Evolutionary conservation across 53 echinoderm and acorn worm species (phyloP), one percentile per base, ranked within the genome.

Genomic region (Pentamera pediparva): DNA sequence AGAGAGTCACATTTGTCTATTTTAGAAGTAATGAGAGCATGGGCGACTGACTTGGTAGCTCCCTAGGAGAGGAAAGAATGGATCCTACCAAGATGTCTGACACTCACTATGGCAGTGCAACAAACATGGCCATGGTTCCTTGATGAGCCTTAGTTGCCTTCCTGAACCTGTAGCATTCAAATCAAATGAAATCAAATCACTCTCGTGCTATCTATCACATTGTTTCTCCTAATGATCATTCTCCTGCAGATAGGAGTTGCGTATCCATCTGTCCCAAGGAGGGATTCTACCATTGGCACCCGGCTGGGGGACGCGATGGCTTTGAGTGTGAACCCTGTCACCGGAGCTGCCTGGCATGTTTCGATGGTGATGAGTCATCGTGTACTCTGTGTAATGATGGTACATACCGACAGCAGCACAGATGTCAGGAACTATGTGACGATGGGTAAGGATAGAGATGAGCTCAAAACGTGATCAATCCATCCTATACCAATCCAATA

Each of bases 251-350:
- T 15, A 28, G 45, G 22, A 61, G 29, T 2, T 91, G 91, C 25
- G 43, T 55, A 1, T 32, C 26, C 30, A 61, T 34, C 4, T 92
- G 92, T 57, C 76, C 76, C 3, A 24, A 74, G 26, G n/a, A n/a
- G n/a, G 77, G 65, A 0, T 82, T 84, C 28, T 92, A 76, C 49
- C 82, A 82, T 39, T 92, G 75, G 62, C 79, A 75, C 11, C 52
- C 60, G 4, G 61, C 77, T 1, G 79, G 74, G 13, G 34, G 72
- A 2, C 24, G 48, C 3, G 70, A 65, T 30, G 85, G 82, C 19
- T 85, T 82, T 54, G 91, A 92, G 55, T 98, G 98, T 32, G 80
- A 80, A 15, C 56, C 67, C 10, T 98, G 98, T 22, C 86, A 85
- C 26, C 39, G 56, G 17, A 86, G 49, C 70, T 98, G 98, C 36